These are phyloP conservation scores for Thereuonema tuberculata DNA, from an alignment of 1,140 invertebrate species.

Conservation along the genomic window DNA sequence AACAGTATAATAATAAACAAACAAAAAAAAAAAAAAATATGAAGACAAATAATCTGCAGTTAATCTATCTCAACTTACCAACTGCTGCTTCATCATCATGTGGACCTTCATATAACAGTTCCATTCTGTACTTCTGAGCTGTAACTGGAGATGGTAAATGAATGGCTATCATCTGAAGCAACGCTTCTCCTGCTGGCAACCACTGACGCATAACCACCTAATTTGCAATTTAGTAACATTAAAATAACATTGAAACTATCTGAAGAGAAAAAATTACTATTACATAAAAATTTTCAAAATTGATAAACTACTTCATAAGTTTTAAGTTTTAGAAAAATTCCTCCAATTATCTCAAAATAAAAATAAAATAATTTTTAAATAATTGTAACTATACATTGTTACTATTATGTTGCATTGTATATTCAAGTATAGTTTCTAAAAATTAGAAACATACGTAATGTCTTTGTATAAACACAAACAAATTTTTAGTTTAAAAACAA, in stretches of 20 bases:
- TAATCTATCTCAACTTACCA: too few relatives aligned
- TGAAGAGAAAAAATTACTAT: too few relatives aligned
- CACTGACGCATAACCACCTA: constrained; percentile 94
- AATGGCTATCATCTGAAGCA: constrained; percentile 99
- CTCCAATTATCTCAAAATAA: too few relatives aligned
- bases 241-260: too few relatives aligned
- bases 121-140: constrained; percentile 98
- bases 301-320: too few relatives aligned
- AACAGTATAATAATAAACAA: constrained; percentile 9
- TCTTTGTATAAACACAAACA: neutral
- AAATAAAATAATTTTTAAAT: too few relatives aligned
- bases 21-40: constrained; percentile 22
- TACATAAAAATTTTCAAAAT: too few relatives aligned
- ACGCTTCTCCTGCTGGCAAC: constrained; percentile 96
- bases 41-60: constrained; percentile 22
- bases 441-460: too few relatives aligned
- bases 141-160: constrained; percentile 97
- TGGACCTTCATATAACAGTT: constrained; percentile 97
- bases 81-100: constrained; percentile 91
- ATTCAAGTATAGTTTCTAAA: too few relatives aligned
- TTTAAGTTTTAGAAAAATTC: too few relatives aligned
- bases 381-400: too few relatives aligned
- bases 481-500: neutral
- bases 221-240: neutral
- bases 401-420: too few relatives aligned